phyloP scores from a whole-genome alignment of 1,140 invertebrate species.

The Rhagoletis zephyria region DNA sequence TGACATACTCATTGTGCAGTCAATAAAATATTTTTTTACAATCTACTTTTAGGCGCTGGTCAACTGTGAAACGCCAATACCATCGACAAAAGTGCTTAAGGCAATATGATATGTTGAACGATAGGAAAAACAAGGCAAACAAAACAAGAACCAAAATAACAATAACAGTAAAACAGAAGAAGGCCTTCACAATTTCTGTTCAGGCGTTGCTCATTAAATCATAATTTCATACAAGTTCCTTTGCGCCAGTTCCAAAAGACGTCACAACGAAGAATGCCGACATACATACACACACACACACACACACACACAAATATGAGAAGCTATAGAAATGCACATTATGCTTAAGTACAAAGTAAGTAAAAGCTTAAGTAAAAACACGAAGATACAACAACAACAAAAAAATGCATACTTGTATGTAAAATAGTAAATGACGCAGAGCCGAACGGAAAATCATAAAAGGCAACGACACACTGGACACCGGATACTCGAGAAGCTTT shows the following conservation, averaged over 20 bases:
- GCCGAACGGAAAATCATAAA: slow-evolving; percentile 28
- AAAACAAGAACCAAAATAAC: slow-evolving; percentile 6
- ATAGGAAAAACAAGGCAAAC: background rate
- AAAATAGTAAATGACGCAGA: slow-evolving; percentile 26
- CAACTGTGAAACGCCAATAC: background rate
- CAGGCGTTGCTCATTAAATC: slow-evolving; percentile 26
- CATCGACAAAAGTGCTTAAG: slow-evolving; percentile 11
- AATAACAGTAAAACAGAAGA: slow-evolving; percentile 16
- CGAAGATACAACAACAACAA: background rate
- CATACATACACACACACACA: background rate
- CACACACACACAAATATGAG: background rate
- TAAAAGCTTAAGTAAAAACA: slow-evolving; percentile 11
- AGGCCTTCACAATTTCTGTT: background rate
- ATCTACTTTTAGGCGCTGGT: slow-evolving; percentile 34
- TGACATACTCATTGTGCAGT: slow-evolving; percentile 20
- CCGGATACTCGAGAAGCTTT: slow-evolving; percentile 3
- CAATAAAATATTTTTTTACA: background rate
- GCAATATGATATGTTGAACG: slow-evolving; percentile 15
- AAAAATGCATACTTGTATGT: background rate
- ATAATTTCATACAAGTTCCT: slow-evolving; percentile 35
- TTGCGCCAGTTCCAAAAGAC: slow-evolving; percentile 15
- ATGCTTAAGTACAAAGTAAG: background rate
- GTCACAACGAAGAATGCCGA: background rate
- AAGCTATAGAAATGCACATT: slow-evolving; percentile 45
- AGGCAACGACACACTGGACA: background rate